Evolutionary conservation across 2,888 invertebrate species (phyloP), one percentile per base, ranked within the genome.

Genomic region (Galeopsomyia nigrocyanea): DNA sequence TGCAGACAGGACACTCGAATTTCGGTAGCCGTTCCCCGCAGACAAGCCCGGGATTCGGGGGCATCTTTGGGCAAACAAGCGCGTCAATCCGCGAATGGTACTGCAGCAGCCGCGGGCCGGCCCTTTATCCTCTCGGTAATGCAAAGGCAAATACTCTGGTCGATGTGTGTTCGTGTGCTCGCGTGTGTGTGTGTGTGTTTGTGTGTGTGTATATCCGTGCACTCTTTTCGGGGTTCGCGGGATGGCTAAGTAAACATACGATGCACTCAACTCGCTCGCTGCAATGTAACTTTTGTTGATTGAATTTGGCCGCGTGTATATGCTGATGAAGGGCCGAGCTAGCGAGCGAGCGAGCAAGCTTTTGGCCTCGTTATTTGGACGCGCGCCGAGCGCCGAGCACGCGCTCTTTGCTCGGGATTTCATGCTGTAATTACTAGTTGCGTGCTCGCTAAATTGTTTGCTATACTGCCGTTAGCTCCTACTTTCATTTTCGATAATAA

Each of bases 111-210:
- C 55, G 47, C 49, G 50, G 55, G 16, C 47, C 47, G 14, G 39
- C 46, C 63, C 68, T 62, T 62, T 68, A 56, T 22, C 17, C 39
- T 62, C 39, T 53, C 64, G 58, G 67, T 75, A 73, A 75, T 75
- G 75, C 73, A 68, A 75, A 56, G 60, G 70, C 61, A 75, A 75
- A 75, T 58, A 73, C 26, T 57, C 57, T 1, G 17, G 49, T 46
- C 14, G 51, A 31, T 46, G 14, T 60, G 50, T 60, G 56, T 5
- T n/a, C 53, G 26, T 49, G 26, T 7, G 19, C 50, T 17, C 47
- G 17, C 47, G 13, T 46, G 6, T 19, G 7, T 9, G n/a, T n/a
- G n/a, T n/a, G n/a, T n/a, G n/a, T n/a, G n/a, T n/a, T n/a, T 21
- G 3, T 47, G 7, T 56, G 39, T 9, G 66, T 19, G 55, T 60